Evolutionary conservation across 2,113 vertebrate species (phyloP), one percentile per base, ranked within the genome.

Genomic region (Pomatostomus ruficeps): DNA sequence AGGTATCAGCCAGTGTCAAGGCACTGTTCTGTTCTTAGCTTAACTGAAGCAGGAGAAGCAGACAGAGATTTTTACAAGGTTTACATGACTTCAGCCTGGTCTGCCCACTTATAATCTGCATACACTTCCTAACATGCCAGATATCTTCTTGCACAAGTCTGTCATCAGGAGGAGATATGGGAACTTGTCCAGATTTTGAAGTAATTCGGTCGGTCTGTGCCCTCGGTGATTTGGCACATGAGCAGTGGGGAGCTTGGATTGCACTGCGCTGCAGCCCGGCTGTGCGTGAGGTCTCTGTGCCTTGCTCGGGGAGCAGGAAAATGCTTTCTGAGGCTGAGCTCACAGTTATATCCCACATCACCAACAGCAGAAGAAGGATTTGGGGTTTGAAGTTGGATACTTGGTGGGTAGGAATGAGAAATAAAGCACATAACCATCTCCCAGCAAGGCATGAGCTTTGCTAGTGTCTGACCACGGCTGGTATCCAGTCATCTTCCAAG

Each of bases 121-220:
- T 70, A 38, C 58, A 20, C 42, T 89, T 95, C 49, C 84, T 79
- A 79, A 78, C 22, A 2, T 52, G 88, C 14, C 0, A 0, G 9
- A 13, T 72, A 57, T 46, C 58, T 92, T 51, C 58, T 82, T 88
- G 77, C 22, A 7, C 49, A 63, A 79, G 58, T 21, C 76, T 89
- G 61, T 95, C 54, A 33, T 82, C 77, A 76, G 77, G 35, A 87
- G 35, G 58, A 93, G 87, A 31, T 51, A 26, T 0, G 33, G 77
- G 89, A 91, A 92, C 49, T 14, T 25, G 54, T 70, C 77, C 88
- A 76, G 62, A 22, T 82, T 88, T 82, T 87, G 82, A 66, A 76
- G 87, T 40, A 55, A 70, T 85, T 76, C 0, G 0, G 20, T 36
- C 9, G 1, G 31, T 72, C 70, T 82, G 48, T 51, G 48, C 52